A percentile compares a stretch with the other conserved stretches of the same genome.
These are phyloP conservation scores for Magallana ariakensis DNA, from an alignment of 1,140 invertebrate species.

Conservation along the genomic window DNA sequence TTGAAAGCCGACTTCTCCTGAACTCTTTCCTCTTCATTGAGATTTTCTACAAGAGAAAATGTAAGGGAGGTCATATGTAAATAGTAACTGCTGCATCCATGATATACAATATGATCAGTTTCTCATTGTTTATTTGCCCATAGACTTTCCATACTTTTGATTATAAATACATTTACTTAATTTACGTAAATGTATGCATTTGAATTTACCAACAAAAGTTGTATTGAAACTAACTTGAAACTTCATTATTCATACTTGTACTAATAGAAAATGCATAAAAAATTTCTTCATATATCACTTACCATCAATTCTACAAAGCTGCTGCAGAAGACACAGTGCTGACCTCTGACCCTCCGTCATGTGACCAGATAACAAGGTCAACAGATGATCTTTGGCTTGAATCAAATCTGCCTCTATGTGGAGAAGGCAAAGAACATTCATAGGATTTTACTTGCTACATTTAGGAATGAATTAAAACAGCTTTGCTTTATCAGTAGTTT, in stretches of 20 bases:
- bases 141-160: background rate
- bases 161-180: background rate
- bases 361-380: constrained; percentile 25
- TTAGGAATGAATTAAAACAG: background rate
- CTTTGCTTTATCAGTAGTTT: too few relatives aligned
- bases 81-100: background rate
- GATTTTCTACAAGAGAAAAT: constrained; percentile 34
- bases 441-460: background rate
- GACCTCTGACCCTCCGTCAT: constrained; percentile 47
- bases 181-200: background rate
- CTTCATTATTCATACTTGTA: too few relatives aligned
- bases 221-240: background rate
- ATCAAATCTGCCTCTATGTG: constrained; percentile 31
- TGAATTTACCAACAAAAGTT: background rate
- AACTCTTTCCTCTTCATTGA: constrained; percentile 48
- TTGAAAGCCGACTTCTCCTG: constrained; percentile 55
- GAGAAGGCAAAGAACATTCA: background rate
- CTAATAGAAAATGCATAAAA: too few relatives aligned
- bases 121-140: background rate
- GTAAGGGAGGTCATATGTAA: background rate
- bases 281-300: background rate
- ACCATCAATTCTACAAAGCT: constrained; percentile 47
- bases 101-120: background rate
- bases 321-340: constrained; percentile 31
- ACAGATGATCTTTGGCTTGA: constrained; percentile 36